Evolutionary conservation across 2,797 vertebrate genomes (phyloP).

Genomic region (Phataginus tetradactyla): DNA sequence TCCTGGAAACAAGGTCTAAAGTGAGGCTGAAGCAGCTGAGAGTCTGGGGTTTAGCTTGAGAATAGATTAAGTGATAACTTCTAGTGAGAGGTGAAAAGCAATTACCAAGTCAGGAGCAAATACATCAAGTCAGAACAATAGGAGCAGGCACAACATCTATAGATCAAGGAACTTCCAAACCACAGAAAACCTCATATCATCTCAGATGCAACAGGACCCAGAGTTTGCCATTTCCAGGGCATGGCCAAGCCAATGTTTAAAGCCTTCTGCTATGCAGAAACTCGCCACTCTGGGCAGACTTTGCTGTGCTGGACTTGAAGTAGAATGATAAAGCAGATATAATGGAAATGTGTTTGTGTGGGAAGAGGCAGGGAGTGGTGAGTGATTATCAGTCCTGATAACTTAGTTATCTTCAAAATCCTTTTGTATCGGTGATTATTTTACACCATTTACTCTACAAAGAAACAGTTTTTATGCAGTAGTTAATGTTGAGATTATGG

Average conservation of each 20-base stretch:
- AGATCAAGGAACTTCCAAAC: not conserved
- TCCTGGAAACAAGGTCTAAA: not conserved
- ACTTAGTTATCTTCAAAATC: not conserved
- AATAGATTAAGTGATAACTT: not conserved
- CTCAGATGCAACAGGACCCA: not conserved
- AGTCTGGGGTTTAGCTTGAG: not conserved
- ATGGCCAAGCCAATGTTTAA: not conserved
- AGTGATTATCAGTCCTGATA: not conserved
- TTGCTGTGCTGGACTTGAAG: not conserved
- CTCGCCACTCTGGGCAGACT: not conserved
- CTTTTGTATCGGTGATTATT: not conserved
- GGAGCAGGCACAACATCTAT: not conserved
- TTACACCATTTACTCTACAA: not conserved
- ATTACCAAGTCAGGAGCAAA: not conserved
- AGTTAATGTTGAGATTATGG: not conserved
- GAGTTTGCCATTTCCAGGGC: not conserved
- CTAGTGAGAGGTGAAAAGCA: not conserved
- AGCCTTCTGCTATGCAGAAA: not conserved
- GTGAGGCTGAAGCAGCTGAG: not conserved
- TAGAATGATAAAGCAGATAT: not conserved
- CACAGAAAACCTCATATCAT: not conserved
- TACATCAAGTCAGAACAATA: not conserved
- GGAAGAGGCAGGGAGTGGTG: not conserved
- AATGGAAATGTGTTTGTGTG: not conserved
- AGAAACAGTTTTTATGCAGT: not conserved